Percentiles rank a stretch among this genome's conserved stretches.
Evolutionary conservation across 1,140 invertebrate genomes (phyloP).

Genomic region (Brachionus rotundiformis): DNA sequence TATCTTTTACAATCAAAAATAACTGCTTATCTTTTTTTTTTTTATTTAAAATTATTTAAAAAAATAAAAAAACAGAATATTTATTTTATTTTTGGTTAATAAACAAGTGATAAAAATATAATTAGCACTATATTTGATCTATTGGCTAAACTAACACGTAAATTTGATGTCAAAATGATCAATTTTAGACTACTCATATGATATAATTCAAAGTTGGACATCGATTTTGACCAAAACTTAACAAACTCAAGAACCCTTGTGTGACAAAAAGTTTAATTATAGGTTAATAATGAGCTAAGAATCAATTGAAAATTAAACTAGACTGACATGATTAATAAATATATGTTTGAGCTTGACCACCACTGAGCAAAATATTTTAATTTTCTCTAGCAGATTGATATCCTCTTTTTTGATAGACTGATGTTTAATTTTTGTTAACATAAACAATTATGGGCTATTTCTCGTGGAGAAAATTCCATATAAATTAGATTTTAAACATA

Average conservation of each 20-base stretch:
- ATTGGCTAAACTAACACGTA: no score
- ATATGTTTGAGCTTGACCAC: conserved; percentile 5
- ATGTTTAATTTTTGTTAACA: conserved; percentile 31
- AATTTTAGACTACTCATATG: no score
- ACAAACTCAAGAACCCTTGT: neutral
- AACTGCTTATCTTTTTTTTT: neutral
- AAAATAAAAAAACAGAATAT: no score
- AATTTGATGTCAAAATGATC: no score
- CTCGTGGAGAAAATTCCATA: neutral
- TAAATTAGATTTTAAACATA: conserved; percentile 6
- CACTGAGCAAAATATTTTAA: conserved; percentile 14
- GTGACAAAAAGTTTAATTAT: conserved; percentile 20
- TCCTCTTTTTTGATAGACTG: conserved; percentile 34
- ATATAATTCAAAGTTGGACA: neutral
- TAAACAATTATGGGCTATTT: conserved; percentile 26
- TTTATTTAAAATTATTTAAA: no score
- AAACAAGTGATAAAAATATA: no score
- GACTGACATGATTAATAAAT: conserved; percentile 15
- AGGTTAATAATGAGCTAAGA: conserved; percentile 3
- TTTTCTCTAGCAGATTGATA: conserved; percentile 26
- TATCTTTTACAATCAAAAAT: neutral
- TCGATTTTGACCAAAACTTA: neutral
- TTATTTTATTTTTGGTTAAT: neutral
- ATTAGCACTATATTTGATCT: no score
- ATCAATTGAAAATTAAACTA: conserved; percentile 16